Base-by-base conservation (phyloP, 2,113 vertebrate species). In the Pluvianellus socialis region DNA sequence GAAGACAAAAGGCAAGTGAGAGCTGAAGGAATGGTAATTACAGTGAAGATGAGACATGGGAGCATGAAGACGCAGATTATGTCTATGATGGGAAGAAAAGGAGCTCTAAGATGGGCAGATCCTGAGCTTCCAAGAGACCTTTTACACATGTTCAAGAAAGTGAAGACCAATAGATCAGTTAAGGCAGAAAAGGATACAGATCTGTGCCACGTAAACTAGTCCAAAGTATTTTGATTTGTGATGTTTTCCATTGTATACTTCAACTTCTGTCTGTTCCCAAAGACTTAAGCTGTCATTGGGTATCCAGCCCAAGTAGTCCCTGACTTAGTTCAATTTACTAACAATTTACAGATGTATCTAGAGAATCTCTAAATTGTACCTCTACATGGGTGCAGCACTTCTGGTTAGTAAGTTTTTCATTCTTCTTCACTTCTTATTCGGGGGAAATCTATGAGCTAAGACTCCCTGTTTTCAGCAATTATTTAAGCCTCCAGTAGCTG, bases 321-420 rank as follows among this genome's bases (percentile, higher is more conserved):
- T 66, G 30, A 38, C 7, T 38, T 7, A 45, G n/a, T 44, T 61
- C 11, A 63, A 50, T 35, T 63, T 27, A 27, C 8, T 53, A 45
- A 30, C 19, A 38, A 38, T 38, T 38, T 38, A 55, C 6, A 56
- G 22, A 44, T 56, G 15, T 44, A 77, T 30, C 19, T 23, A 42
- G 6, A 56, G 19, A 76, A 68, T 42, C 10, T 71, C 32, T 75
- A 24, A 66, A 63, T 32, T 63, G 14, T 8, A 53, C 22, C n/a
- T 61, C 23, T 59, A 11, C 1, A 7, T 3, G 2, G 23, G 4
- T 38, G 13, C 33, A 77, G 5, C 13, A n/a, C 6, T 19, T 18
- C 45, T 28, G 52, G 30, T 56, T 80, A 32, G 30, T 49, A 66
- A 14, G 9, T 2, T 82, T 85, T 73, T 61, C 7, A 20, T 56